Percentiles rank a stretch among this genome's conserved stretches.
These are phyloP conservation scores for Caenorhabditis sp. DNA, from an alignment of 2,888 invertebrate genomes.

Conservation along the genomic window DNA sequence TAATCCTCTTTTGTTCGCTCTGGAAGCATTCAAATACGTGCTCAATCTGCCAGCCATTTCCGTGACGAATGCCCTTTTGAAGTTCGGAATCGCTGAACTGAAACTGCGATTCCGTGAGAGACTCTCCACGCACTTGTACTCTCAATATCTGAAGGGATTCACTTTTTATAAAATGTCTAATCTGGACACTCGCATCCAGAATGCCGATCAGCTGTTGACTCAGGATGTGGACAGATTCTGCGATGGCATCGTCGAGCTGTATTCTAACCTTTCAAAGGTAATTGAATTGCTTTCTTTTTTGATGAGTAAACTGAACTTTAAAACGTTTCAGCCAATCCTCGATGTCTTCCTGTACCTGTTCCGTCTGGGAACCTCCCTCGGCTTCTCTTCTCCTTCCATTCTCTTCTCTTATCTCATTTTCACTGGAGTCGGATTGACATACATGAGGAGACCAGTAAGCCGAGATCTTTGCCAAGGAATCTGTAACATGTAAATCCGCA, in stretches of 20 bases:
- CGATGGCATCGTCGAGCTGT: constrained; percentile 93
- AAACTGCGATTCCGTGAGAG: constrained; percentile 92
- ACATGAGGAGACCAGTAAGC: constrained; percentile 72
- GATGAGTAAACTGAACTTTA: too few relatives aligned
- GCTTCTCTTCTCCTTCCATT: constrained; percentile 89
- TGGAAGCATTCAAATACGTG: constrained; percentile 86
- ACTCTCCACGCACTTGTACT: constrained; percentile 89
- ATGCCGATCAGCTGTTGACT: constrained; percentile 95
- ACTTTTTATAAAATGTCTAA: constrained; percentile 92
- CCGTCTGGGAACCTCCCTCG: constrained; percentile 89
- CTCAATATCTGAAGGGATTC: constrained; percentile 80
- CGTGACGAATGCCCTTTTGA: constrained; percentile 92
- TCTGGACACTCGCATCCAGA: constrained; percentile 93
- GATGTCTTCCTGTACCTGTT: constrained; percentile 95
- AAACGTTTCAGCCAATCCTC: constrained; percentile 84
- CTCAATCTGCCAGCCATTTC: constrained; percentile 93
- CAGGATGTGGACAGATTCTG: constrained; percentile 98
- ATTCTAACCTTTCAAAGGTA: constrained; percentile 92
- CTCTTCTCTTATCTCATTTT: constrained; percentile 91
- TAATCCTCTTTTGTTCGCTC: constrained; percentile 86
- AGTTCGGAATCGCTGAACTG: constrained; percentile 87
- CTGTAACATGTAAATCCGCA: not conserved
- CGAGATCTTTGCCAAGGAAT: not conserved
- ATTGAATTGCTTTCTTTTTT: not conserved
- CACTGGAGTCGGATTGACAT: constrained; percentile 90